Conservation (phyloP, 2,888 invertebrate species). For the Drosophila rubida region DNA sequence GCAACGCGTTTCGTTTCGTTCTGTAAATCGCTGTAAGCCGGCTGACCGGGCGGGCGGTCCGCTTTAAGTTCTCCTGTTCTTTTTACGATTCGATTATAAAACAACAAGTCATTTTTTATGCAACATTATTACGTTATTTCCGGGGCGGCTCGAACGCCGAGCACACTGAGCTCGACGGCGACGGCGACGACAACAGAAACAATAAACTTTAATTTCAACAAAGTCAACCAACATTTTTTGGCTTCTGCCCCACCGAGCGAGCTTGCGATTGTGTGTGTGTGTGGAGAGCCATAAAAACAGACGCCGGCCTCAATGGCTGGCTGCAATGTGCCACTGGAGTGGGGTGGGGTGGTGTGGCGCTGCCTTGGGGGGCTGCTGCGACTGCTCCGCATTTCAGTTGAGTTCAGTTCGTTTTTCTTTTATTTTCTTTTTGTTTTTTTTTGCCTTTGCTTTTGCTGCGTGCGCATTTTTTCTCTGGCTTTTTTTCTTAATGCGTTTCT, state of each 20-base stretch:
- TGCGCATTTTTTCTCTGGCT: constrained; percentile 40
- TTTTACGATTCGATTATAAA: constrained; percentile 77
- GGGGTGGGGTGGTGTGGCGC: not conserved
- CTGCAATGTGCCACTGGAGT: constrained; percentile 22
- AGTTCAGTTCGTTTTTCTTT: not conserved
- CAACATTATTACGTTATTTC: constrained; percentile 75
- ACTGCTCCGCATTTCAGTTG: constrained; percentile 53
- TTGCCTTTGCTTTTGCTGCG: constrained; percentile 31
- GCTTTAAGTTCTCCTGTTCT: not conserved
- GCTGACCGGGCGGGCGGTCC: constrained; percentile 8
- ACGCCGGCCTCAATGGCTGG: constrained; percentile 53
- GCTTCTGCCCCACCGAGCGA: constrained; percentile 36
- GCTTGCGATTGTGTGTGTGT: constrained; percentile 15
- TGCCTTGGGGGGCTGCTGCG: constrained; percentile 35
- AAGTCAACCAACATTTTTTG: constrained; percentile 53
- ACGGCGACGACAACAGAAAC: constrained; percentile 34
- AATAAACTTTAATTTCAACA: constrained; percentile 73
- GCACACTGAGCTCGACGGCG: not conserved
- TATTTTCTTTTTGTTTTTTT: constrained; percentile 11
- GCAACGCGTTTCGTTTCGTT: constrained; percentile 47
- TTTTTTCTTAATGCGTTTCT: constrained; percentile 73
- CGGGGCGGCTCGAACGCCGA: constrained; percentile 42
- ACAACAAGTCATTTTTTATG: constrained; percentile 74
- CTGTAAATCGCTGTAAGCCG: constrained; percentile 20
- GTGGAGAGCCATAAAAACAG: constrained; percentile 58